Percentiles rank a stretch among this genome's conserved stretches.
phyloP scores from a whole-genome alignment of 2,113 vertebrate species.

The Rattus rattus region DNA sequence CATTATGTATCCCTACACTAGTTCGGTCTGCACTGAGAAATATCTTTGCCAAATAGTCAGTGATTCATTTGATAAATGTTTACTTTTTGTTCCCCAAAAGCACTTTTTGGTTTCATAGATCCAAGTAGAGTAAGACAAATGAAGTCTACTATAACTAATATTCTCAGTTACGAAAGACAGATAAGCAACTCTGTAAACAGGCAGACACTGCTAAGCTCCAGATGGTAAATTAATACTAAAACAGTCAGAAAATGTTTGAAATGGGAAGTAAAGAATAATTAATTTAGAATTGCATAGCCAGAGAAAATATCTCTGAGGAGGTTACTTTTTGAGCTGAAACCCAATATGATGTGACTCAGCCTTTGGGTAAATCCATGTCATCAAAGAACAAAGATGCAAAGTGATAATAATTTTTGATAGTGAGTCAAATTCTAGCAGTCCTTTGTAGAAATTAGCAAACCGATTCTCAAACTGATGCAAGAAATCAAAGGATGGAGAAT shows the following conservation, averaged over 20 bases:
- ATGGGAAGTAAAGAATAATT: background rate
- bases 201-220: conserved; percentile 45
- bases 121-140: background rate
- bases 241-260: conserved; percentile 41
- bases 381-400: background rate
- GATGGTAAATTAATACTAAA: conserved; percentile 5
- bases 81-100: conserved; percentile 43
- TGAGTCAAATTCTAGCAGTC: background rate
- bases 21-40: conserved; percentile 27
- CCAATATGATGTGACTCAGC: background rate
- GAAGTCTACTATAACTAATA: background rate
- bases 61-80: conserved; percentile 43
- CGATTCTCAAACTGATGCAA: conserved; percentile 1
- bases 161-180: conserved; percentile 4
- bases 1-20: background rate
- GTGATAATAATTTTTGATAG: background rate
- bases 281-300: conserved; percentile 30
- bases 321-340: conserved; percentile 6
- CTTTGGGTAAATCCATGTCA: background rate
- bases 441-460: background rate
- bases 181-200: conserved; percentile 60
- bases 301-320: conserved; percentile 4
- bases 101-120: background rate
- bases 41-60: conserved; percentile 26
- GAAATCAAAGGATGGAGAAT: background rate